A percentile compares a stretch with the other conserved stretches of the same genome.
These are phyloP conservation scores for Muntiacus reevesi DNA, from an alignment of 2,113 vertebrate genomes.

Conservation along the genomic window DNA sequence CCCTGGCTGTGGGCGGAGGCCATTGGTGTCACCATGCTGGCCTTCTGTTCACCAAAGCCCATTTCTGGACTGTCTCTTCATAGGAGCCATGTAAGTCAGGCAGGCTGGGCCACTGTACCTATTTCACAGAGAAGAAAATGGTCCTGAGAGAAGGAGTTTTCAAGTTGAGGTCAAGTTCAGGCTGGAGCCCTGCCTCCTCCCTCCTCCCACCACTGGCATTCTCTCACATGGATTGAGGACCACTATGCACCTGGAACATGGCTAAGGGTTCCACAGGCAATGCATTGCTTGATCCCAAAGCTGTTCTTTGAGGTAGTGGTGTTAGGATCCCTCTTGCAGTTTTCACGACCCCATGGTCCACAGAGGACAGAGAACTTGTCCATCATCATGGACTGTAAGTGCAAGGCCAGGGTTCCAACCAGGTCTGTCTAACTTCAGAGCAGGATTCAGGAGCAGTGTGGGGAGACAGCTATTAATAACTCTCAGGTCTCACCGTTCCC, in stretches of 20 bases:
- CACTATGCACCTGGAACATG: accelerated
- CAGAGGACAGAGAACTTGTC: background rate
- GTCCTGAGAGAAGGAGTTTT: background rate
- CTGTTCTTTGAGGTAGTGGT: accelerated
- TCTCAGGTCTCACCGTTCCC: no score
- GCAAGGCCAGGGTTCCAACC: accelerated
- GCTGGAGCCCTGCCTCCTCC: no score
- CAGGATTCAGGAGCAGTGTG: background rate
- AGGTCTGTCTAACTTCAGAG: background rate
- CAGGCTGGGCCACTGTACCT: background rate
- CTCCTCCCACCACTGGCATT: accelerated
- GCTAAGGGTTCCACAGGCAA: accelerated
- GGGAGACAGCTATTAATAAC: background rate
- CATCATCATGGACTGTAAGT: accelerated
- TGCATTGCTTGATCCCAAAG: background rate
- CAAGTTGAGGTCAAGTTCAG: background rate
- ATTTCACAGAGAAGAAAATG: background rate
- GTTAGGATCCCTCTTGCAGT: accelerated
- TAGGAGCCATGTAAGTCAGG: background rate
- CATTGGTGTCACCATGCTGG: accelerated
- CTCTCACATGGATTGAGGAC: accelerated
- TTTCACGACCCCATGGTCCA: accelerated
- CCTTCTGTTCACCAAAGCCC: accelerated
- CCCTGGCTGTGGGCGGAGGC: accelerated
- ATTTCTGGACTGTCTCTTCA: background rate